These are phyloP conservation scores for Acleris literana DNA, from an alignment of 2,888 invertebrate genomes.

Conservation along the genomic window DNA sequence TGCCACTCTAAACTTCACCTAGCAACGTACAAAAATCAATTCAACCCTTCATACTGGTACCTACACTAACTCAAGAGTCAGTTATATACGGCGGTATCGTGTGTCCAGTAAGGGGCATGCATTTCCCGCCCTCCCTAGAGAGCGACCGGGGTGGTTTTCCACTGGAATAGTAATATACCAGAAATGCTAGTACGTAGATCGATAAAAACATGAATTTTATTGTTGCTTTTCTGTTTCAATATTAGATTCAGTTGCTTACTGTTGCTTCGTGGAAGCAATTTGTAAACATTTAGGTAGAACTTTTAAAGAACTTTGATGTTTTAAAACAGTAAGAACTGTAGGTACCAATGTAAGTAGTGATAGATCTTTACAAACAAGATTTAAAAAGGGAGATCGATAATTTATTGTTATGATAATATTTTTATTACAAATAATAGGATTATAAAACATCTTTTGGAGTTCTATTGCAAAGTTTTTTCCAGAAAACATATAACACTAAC, in stretches of 20 bases:
- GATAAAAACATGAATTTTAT: constrained; percentile 36
- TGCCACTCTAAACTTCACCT: background rate
- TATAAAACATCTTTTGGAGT: no score
- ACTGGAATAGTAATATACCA: constrained; percentile 64
- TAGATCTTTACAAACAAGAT: no score
- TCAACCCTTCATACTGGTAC: constrained; percentile 16
- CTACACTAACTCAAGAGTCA: constrained; percentile 17
- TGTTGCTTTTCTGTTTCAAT: constrained; percentile 29
- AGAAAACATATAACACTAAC: no score
- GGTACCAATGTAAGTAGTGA: no score
- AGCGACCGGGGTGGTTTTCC: constrained; percentile 55
- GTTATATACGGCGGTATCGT: constrained; percentile 49
- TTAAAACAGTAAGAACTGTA: background rate
- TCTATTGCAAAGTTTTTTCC: no score
- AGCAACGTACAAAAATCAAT: constrained; percentile 28
- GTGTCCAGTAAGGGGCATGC: constrained; percentile 48
- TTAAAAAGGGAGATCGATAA: no score
- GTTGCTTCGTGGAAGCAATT: constrained; percentile 5
- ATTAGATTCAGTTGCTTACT: constrained; percentile 27
- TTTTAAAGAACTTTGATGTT: background rate
- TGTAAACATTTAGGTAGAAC: background rate
- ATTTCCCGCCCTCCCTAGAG: constrained; percentile 52
- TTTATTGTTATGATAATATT: no score
- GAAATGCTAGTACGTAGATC: constrained; percentile 37
- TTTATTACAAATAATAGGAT: no score